A percentile compares a stretch with the other conserved stretches of the same genome.
Evolutionary conservation across 2,888 invertebrate species (phyloP).

Genomic region (Caenorhabditis uteleia): DNA sequence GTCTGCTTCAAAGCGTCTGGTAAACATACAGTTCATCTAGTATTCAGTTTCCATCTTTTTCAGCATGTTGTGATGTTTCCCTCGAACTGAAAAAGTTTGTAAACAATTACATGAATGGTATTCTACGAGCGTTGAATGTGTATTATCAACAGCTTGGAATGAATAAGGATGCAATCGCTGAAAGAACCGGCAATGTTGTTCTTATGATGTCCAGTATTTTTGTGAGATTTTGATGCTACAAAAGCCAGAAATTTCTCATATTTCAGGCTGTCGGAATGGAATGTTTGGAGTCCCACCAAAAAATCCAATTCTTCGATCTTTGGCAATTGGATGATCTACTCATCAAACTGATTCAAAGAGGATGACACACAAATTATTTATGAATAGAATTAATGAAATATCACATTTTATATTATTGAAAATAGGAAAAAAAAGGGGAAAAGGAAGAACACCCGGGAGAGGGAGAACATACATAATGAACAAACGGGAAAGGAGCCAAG

Average conservation of each 20-base stretch:
- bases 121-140: slow-evolving; percentile 34
- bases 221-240: slow-evolving; percentile 27
- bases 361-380: too few species aligned
- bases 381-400: too few species aligned
- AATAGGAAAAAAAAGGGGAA: too few species aligned
- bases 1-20: slow-evolving; percentile 52
- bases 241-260: background rate
- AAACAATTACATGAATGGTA: slow-evolving; percentile 37
- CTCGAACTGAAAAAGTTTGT: slow-evolving; percentile 40
- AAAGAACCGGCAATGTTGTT: slow-evolving; percentile 52
- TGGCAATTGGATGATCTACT: slow-evolving; percentile 57
- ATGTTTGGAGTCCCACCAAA: slow-evolving; percentile 56
- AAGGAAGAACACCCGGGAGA: too few species aligned
- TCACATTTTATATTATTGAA: too few species aligned
- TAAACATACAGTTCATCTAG: too few species aligned
- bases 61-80: slow-evolving; percentile 48
- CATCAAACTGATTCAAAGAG: slow-evolving; percentile 37
- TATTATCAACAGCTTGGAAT: slow-evolving; percentile 41
- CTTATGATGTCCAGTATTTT: slow-evolving; percentile 53
- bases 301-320: slow-evolving; percentile 58
- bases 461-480: too few species aligned
- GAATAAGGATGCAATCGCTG: slow-evolving; percentile 39
- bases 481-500: too few species aligned
- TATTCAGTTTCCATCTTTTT: slow-evolving; percentile 6
- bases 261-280: slow-evolving; percentile 55